Conservation (phyloP, 2,797 vertebrate genomes). For the Capromys pilorides region DNA sequence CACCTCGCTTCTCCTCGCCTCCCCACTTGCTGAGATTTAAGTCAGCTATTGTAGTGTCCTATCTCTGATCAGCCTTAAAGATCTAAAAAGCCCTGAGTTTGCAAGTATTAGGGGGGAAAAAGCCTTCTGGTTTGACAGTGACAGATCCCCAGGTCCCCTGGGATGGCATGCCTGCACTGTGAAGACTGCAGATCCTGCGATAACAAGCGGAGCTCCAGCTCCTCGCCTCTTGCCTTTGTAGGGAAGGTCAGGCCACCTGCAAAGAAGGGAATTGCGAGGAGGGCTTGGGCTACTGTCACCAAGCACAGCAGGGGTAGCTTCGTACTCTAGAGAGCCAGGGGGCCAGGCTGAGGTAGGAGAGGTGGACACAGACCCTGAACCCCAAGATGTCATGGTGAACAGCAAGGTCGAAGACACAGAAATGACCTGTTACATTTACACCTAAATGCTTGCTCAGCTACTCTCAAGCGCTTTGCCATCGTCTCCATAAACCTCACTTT, state of each 20-base stretch:
- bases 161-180: slow-evolving; percentile 74
- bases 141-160: slow-evolving; percentile 76
- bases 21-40: slow-evolving; percentile 84
- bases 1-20: slow-evolving; percentile 67
- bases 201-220: slow-evolving; percentile 75
- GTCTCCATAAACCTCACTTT: not conserved
- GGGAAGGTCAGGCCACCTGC: slow-evolving; percentile 73
- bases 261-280: slow-evolving; percentile 3
- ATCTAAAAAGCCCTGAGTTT: slow-evolving; percentile 84
- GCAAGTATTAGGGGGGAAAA: slow-evolving; percentile 78
- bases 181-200: slow-evolving; percentile 70
- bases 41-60: slow-evolving; percentile 79
- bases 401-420: not conserved
- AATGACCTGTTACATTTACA: not conserved
- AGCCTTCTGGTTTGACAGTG: slow-evolving; percentile 76
- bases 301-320: not conserved
- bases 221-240: slow-evolving; percentile 63
- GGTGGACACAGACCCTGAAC: not conserved
- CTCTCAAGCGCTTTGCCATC: not conserved
- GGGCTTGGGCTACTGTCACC: not conserved
- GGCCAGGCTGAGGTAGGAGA: not conserved
- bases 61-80: slow-evolving; percentile 84
- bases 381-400: not conserved
- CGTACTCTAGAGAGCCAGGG: not conserved
- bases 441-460: not conserved